A percentile compares a stretch with the other conserved stretches of the same genome.
Evolutionary conservation across 2,113 vertebrate genomes (phyloP).

Genomic region (Sylvietta virens): DNA sequence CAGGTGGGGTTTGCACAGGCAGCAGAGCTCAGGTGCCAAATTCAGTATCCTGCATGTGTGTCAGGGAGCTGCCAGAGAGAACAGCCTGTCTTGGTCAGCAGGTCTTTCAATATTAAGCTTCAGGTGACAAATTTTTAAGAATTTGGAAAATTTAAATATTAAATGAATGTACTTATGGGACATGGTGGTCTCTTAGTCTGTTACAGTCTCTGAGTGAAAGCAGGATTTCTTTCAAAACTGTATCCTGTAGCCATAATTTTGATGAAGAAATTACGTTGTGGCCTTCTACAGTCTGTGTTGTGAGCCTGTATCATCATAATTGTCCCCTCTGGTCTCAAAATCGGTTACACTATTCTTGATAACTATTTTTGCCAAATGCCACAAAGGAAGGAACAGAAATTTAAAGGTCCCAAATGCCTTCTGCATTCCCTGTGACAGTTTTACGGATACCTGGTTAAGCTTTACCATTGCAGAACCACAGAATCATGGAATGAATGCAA

Average conservation of each 20-base stretch:
- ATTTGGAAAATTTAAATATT: background rate
- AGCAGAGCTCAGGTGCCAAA: background rate
- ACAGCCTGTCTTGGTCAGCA: background rate
- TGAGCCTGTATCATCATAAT: background rate
- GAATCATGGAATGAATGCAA: background rate
- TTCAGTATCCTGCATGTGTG: rapidly evolving
- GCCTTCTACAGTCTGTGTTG: background rate
- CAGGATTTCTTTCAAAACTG: background rate
- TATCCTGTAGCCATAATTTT: background rate
- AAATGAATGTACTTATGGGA: background rate
- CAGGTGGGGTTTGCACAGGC: rapidly evolving
- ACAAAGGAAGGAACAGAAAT: background rate
- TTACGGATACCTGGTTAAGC: background rate
- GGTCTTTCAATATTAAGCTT: background rate
- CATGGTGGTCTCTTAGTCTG: background rate
- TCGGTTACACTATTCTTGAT: background rate
- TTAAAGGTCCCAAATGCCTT: background rate
- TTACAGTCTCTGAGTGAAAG: background rate
- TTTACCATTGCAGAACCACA: background rate
- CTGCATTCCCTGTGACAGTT: background rate
- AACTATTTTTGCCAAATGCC: background rate
- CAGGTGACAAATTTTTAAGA: background rate
- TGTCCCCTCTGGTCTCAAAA: background rate
- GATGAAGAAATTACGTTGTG: background rate
- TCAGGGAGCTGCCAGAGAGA: background rate